Evolutionary conservation across 1,140 invertebrate species (phyloP), one percentile per base, ranked within the genome.

Genomic region (Calephelis virginiensis): DNA sequence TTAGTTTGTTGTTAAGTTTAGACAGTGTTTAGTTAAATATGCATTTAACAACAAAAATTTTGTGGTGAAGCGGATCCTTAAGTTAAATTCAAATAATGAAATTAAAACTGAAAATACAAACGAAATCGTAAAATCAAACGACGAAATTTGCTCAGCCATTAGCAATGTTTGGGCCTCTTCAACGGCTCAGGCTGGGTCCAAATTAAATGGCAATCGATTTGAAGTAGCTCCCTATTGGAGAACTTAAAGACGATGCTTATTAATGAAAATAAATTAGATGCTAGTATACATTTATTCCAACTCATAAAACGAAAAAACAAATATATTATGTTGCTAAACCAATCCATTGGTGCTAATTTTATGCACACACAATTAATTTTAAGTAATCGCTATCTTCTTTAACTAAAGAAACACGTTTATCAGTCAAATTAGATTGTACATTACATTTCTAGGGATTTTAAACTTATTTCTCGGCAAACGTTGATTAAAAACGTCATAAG

Each of bases 201-300:
- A 82, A 80, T 81, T 80, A 82, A 80, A 81, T 81, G 80, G 76
- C 80, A 83, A 84, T 85, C 83, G 81, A 83, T 85, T 78, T 80
- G 40, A 47, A 81, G 76, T 64, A 82, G 74, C 66, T 74, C 46
- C 64, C 63, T 66, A 74, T 71, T 71, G 63, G 63, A 69, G 70
- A 66, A 59, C 9, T 14, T 40, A 66, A 9, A 56, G 8, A 47
- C 0, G 14, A 66, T 14, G 76, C 73, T n/a, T 64, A 17, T 68
- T 74, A 68, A 66, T 28, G 68, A 64, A 12, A 47, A 13, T 65
- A 4, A 60, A 59, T 71, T 69, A 47, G 45, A n/a, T 13, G 40
- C 48, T 56, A 43, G n/a, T 56, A 43, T 10, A 17, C 3, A 4
- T 28, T 53, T 3, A 17, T 53, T 53, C 10, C 49, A 9, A 14